Base-by-base conservation (phyloP, 2,797 vertebrate genomes). In the Pelochelys cantorii region DNA sequence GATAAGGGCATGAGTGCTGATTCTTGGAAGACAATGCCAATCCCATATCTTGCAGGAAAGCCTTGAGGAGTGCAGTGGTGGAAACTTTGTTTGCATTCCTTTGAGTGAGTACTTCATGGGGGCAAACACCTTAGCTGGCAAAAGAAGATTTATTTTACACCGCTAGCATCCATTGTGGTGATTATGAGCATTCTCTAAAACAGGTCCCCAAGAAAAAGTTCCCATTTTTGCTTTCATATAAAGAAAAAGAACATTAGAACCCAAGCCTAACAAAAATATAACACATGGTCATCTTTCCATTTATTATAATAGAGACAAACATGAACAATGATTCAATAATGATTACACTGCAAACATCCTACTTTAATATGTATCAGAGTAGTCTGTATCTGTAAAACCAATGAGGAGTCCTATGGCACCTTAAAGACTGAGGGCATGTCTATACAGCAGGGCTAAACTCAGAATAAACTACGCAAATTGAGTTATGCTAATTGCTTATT, bases 91-190 rank as follows among this genome's bases (percentile, higher is more conserved):
- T 85, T 81, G 6, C 6, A 62, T 12, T 79, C 42, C n/a, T 85
- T 85, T n/a, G 55, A 1, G 15, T 55, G 12, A 87, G 56, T 2
- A 11, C 2, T 81, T 15, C 1, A 55, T 91, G 34, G 54, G 90
- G 17, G 34, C 10, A 23, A 75, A 85, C 81, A 34, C n/a, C 9
- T 34, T 93, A 18, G 1, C 2, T 80, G 1, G 10, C 62, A 18
- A 80, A 3, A 59, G 4, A 23, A 48, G 23, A 77, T 27, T 7
- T 37, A 74, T 74, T 85, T 93, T 12, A 4, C 42, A 2, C 17
- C 37, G 83, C 92, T 90, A 90, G 42, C 42, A 42, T 2, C 1
- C 34, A 14, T 3, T 95, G 82, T 88, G 83, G 42, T 83, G 81
- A 52, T 59, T 37, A 55, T 1, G 1, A n/a, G 5, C 56, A 34